These are phyloP conservation scores for Marasmarcha lunaedactyla DNA, from an alignment of 2,888 invertebrate genomes.

Conservation along the genomic window DNA sequence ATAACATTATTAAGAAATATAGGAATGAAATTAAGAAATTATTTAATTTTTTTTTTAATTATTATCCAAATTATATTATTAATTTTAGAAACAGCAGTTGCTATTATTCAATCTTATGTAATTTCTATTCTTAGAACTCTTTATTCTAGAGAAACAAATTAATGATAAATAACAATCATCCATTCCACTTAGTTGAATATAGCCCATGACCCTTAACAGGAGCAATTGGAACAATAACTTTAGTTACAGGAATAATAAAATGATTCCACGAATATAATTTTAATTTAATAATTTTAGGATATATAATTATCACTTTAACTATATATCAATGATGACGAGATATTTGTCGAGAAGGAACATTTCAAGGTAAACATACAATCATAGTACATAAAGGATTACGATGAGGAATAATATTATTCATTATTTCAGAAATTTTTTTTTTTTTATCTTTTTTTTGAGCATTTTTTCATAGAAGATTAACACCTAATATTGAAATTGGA, in stretches of 20 bases:
- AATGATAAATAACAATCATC: constrained; percentile 71
- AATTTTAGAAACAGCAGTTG: constrained; percentile 71
- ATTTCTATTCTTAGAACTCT: constrained; percentile 74
- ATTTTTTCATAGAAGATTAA: constrained; percentile 63
- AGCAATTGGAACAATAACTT: constrained; percentile 68
- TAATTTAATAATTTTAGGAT: constrained; percentile 63
- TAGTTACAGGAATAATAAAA: constrained; percentile 70
- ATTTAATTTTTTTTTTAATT: constrained; percentile 40
- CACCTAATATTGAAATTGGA: constrained; percentile 48
- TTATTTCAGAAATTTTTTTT: constrained; percentile 76
- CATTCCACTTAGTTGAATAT: constrained; percentile 74
- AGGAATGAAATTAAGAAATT: constrained; percentile 25
- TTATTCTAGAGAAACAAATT: constrained; percentile 76
- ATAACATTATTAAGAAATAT: constrained; percentile 69
- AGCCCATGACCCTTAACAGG: constrained; percentile 75
- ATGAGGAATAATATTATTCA: constrained; percentile 80
- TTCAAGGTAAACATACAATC: constrained; percentile 74
- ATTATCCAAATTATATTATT: constrained; percentile 61
- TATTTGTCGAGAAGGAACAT: constrained; percentile 74
- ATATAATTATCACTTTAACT: constrained; percentile 52
- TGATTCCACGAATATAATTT: constrained; percentile 71
- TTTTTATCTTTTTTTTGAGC: constrained; percentile 72
- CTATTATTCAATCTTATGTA: constrained; percentile 76
- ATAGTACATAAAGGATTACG: constrained; percentile 70
- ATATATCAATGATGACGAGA: constrained; percentile 80